Conservation (phyloP, 2,113 vertebrate species). For the Paralichthys olivaceus region DNA sequence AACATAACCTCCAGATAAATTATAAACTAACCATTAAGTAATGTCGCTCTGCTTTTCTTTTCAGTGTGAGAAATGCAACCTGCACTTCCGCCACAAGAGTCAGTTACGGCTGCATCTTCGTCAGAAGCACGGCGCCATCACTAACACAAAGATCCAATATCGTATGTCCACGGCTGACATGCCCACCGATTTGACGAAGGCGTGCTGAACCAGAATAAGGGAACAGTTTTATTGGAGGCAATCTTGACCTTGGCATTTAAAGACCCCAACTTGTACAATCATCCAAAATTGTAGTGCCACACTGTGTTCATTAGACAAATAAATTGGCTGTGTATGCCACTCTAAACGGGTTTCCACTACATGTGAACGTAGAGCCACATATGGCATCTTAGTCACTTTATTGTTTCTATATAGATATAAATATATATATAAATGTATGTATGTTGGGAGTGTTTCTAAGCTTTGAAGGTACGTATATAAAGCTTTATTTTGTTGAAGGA, state of each 20-base stretch:
- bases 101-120: conserved; percentile 95
- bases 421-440: conserved; percentile 72
- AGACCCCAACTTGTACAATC: conserved; percentile 81
- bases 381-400: conserved; percentile 84
- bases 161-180: conserved; percentile 87
- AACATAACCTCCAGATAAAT: no score
- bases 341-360: conserved; percentile 86
- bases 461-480: conserved; percentile 80
- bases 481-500: conserved; percentile 86
- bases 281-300: conserved; percentile 84
- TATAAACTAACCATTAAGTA: neutral
- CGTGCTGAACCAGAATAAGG: conserved; percentile 83
- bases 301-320: conserved; percentile 80
- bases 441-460: conserved; percentile 82
- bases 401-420: conserved; percentile 81
- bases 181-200: conserved; percentile 90
- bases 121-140: conserved; percentile 99
- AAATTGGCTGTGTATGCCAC: conserved; percentile 74
- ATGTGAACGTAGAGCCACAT: conserved; percentile 83
- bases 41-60: neutral
- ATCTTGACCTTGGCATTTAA: conserved; percentile 78
- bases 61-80: conserved; percentile 99
- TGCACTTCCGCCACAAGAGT: conserved; percentile 99
- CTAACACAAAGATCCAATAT: conserved; percentile 99
- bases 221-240: conserved; percentile 33